Base-by-base conservation (phyloP, 2,797 vertebrate genomes). In the Eleutherodactylus coqui region DNA sequence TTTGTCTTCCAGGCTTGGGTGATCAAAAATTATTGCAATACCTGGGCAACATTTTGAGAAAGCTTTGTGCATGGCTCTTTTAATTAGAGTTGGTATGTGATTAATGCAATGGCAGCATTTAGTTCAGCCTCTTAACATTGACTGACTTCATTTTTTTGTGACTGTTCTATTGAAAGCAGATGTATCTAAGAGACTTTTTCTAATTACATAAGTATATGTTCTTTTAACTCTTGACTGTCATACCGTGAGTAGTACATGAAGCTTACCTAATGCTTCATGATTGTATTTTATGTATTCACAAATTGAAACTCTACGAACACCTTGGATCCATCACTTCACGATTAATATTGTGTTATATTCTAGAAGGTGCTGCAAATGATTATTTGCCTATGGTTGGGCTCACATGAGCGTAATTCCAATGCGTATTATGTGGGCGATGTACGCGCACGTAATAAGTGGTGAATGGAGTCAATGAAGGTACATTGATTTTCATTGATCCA, bases 11-110 rank as follows among this genome's bases (percentile, higher is more conserved):
- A 99, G 98, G 98, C 97, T 99, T 99, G 98, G 97, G 96, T 99
- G 98, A 99, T 98, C 97, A 98, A 97, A 98, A 99, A 99, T 99
- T 99, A 99, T 98, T 98, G 97, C 98, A 97, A 98, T 99, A 99
- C 98, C 98, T 99, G 97, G 97, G 97, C 96, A 99, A 99, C 97
- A 98, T 99, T 99, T 97, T 96, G 96, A 97, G 97, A 97, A 97
- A 96, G 95, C 96, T 96, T 96, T 96, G 96, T 97, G 98, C 96
- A 97, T 97, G 96, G 96, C 96, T 95, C 96, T 97, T 99, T 99
- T 99, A 99, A 99, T 99, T 98, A 99, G 97, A 97, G 95, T 95
- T 96, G 96, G 96, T 98, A 97, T 98, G 98, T 99, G 98, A 99
- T 99, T 99, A 99, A 99, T 99, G 97, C 96, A 94, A 93, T 97